phyloP scores from a whole-genome alignment of 2,888 invertebrate genomes.

The Ophioninae sp. region DNA sequence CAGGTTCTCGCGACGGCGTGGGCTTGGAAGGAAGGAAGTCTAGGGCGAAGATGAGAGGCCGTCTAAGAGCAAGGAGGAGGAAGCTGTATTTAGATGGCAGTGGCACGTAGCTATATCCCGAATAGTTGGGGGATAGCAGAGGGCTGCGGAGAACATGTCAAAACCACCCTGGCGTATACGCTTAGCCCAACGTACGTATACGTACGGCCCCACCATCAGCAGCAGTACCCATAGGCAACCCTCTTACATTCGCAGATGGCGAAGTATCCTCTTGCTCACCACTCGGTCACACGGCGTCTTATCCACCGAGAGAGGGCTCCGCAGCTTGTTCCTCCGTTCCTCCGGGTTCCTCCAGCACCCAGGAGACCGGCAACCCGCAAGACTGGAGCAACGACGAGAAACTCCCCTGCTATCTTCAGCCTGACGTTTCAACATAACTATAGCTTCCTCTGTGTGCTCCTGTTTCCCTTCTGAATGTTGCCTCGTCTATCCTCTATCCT shows the following conservation, averaged over 20 bases:
- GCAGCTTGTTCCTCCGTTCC: constrained; percentile 71
- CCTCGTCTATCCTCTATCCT: constrained; percentile 62
- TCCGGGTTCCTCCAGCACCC: constrained; percentile 61
- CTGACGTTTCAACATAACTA: constrained; percentile 50
- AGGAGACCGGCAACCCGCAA: constrained; percentile 74
- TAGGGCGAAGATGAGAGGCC: background rate
- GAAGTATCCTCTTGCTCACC: constrained; percentile 52
- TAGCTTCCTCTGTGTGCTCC: background rate
- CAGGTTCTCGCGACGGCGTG: constrained; percentile 27
- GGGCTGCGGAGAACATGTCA: constrained; percentile 73
- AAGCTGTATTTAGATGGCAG: constrained; percentile 44
- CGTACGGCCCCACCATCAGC: constrained; percentile 61
- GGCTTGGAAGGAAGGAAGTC: constrained; percentile 16
- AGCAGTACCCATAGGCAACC: constrained; percentile 69
- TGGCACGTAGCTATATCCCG: constrained; percentile 45
- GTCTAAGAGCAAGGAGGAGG: constrained; percentile 25
- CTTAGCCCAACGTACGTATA: constrained; percentile 67
- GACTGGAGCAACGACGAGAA: constrained; percentile 69
- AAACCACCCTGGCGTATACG: constrained; percentile 78
- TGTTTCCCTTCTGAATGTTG: constrained; percentile 47
- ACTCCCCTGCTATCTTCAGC: constrained; percentile 55
- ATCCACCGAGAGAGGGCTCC: constrained; percentile 65
- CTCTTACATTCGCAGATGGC: constrained; percentile 68
- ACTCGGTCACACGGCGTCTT: constrained; percentile 43
- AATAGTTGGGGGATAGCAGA: constrained; percentile 68